Percentiles rank a stretch among this genome's conserved stretches.
Conservation (phyloP, 2,888 invertebrate species). For the Eilema caniola region DNA sequence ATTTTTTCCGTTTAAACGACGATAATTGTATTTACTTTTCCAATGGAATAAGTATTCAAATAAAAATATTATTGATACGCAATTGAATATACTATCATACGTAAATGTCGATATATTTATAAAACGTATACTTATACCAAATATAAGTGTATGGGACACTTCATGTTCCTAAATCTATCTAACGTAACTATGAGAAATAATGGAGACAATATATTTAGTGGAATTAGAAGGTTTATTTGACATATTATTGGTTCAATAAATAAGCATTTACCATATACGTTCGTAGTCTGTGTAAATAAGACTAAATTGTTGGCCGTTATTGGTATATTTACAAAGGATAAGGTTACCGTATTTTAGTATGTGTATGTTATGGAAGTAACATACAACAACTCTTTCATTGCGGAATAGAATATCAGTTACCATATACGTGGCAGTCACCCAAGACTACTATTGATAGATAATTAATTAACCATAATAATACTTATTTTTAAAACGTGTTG, state of each 20-base stretch:
- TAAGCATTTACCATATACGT: neutral
- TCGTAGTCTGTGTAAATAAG: neutral
- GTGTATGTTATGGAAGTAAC: too few relatives aligned
- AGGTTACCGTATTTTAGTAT: neutral
- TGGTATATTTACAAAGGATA: neutral
- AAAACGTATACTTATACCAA: neutral
- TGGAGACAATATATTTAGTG: neutral
- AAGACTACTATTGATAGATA: too few relatives aligned
- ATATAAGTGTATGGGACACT: conserved; percentile 25
- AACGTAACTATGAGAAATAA: conserved; percentile 6
- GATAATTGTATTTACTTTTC: conserved; percentile 60
- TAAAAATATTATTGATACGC: conserved; percentile 37
- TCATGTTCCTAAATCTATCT: neutral
- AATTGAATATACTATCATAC: conserved; percentile 7
- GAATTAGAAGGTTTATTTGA: conserved; percentile 5
- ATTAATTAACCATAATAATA: too few relatives aligned
- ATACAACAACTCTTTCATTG: too few relatives aligned
- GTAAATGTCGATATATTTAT: neutral
- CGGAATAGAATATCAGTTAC: too few relatives aligned
- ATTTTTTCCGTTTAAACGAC: conserved; percentile 53
- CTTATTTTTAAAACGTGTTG: too few relatives aligned
- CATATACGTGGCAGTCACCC: too few relatives aligned
- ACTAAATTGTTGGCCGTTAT: neutral
- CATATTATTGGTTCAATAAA: neutral
- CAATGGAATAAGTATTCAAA: conserved; percentile 41